Conservation (phyloP, 2,888 invertebrate genomes). For the Nomada lathburiana region DNA sequence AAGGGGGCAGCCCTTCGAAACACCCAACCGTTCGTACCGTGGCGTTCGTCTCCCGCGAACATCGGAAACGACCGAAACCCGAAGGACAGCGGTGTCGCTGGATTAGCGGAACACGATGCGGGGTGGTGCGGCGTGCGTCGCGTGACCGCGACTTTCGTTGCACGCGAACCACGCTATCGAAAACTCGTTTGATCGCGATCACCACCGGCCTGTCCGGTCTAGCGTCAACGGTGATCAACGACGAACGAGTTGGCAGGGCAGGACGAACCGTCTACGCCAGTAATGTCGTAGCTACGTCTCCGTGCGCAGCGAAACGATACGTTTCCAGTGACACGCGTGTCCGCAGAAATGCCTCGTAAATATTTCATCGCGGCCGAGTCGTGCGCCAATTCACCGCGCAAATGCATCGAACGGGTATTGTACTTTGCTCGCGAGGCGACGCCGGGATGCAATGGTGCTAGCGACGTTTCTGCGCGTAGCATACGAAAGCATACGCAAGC, state of each 20-base stretch:
- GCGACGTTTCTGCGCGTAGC: constrained; percentile 4
- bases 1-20: too few relatives aligned
- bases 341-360: constrained; percentile 15
- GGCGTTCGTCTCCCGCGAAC: too few relatives aligned
- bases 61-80: too few relatives aligned
- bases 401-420: background rate
- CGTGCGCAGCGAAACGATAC: constrained; percentile 1
- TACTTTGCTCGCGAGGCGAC: background rate
- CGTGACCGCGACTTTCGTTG: background rate
- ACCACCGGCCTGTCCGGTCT: background rate
- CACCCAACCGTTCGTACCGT: too few relatives aligned
- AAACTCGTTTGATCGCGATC: background rate
- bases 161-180: background rate
- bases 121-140: too few relatives aligned
- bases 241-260: background rate
- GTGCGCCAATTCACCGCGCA: background rate
- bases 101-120: too few relatives aligned
- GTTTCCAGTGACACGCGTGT: background rate
- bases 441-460: background rate
- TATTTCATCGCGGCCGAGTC: background rate
- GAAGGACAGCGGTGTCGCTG: too few relatives aligned
- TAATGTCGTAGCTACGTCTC: too few relatives aligned
- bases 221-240: background rate
- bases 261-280: background rate
- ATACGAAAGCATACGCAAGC: constrained; percentile 16